Evolutionary conservation across 2,888 invertebrate genomes (phyloP).

Genomic region (Chrysopilus asiliformis): DNA sequence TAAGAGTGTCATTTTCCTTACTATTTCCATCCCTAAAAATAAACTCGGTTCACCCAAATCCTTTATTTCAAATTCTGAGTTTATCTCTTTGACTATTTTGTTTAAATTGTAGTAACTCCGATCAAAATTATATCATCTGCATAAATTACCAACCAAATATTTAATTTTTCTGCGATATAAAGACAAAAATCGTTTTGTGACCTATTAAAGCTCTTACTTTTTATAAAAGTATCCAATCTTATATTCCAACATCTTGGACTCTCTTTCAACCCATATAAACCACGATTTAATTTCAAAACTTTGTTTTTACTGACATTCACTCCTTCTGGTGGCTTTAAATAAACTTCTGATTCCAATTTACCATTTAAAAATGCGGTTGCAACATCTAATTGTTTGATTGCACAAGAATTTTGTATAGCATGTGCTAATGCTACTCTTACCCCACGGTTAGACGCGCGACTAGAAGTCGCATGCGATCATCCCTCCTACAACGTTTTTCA

Average conservation of each 20-base stretch:
- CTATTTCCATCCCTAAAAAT: no score
- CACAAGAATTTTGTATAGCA: conserved; percentile 15
- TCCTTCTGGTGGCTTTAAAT: conserved; percentile 21
- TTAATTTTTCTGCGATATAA: no score
- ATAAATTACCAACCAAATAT: no score
- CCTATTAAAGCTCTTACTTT: neutral
- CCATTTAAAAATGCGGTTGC: conserved; percentile 21
- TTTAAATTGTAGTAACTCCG: no score
- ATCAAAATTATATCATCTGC: no score
- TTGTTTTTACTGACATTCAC: conserved; percentile 18
- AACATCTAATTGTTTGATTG: conserved; percentile 11
- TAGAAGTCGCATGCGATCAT: no score
- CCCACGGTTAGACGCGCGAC: no score
- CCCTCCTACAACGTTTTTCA: no score
- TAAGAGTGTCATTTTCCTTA: no score
- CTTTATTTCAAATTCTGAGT: no score
- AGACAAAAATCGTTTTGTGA: neutral
- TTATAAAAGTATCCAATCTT: conserved; percentile 1
- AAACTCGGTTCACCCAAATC: no score
- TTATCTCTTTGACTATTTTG: no score
- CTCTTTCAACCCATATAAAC: conserved; percentile 17
- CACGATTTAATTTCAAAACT: conserved; percentile 20
- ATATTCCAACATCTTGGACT: conserved; percentile 3
- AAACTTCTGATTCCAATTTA: conserved; percentile 8
- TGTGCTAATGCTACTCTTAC: conserved; percentile 20